phyloP scores from a whole-genome alignment of 2,888 invertebrate species.

The Netelia virgata region DNA sequence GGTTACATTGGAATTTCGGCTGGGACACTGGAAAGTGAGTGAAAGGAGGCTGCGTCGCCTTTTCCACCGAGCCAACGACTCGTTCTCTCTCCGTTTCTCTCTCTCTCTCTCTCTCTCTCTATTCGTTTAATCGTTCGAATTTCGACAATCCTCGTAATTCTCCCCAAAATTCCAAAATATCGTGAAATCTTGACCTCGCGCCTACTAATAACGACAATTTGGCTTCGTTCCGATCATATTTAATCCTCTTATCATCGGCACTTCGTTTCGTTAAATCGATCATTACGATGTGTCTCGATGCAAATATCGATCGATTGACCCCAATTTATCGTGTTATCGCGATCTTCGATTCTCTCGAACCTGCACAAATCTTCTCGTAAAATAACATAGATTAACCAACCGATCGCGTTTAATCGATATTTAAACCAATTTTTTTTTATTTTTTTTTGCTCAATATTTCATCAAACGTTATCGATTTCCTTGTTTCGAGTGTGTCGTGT shows the following conservation, averaged over 20 bases:
- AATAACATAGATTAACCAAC: neutral
- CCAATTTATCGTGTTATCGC: neutral
- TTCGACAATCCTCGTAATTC: slow-evolving; percentile 11
- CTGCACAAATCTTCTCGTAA: neutral
- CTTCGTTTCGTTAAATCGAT: neutral
- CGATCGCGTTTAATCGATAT: neutral
- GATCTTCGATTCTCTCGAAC: neutral
- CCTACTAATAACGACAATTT: neutral
- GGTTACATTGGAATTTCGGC: slow-evolving; percentile 50
- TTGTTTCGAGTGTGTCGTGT: neutral
- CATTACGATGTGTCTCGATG: neutral
- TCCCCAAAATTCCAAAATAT: slow-evolving; percentile 22
- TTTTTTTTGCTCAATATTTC: neutral
- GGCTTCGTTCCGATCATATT: neutral
- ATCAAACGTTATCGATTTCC: slow-evolving; percentile 2
- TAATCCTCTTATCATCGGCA: neutral
- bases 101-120: slow-evolving; percentile 20
- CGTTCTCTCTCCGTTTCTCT: slow-evolving; percentile 9
- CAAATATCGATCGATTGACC: neutral
- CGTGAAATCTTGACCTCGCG: slow-evolving; percentile 14
- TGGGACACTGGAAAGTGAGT: slow-evolving; percentile 57
- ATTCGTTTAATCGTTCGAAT: slow-evolving; percentile 30
- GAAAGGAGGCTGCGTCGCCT: slow-evolving; percentile 46
- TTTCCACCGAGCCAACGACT: neutral
- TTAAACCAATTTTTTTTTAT: neutral